Base-by-base conservation (phyloP, 2,888 invertebrate genomes). In the Cinara cedri region DNA sequence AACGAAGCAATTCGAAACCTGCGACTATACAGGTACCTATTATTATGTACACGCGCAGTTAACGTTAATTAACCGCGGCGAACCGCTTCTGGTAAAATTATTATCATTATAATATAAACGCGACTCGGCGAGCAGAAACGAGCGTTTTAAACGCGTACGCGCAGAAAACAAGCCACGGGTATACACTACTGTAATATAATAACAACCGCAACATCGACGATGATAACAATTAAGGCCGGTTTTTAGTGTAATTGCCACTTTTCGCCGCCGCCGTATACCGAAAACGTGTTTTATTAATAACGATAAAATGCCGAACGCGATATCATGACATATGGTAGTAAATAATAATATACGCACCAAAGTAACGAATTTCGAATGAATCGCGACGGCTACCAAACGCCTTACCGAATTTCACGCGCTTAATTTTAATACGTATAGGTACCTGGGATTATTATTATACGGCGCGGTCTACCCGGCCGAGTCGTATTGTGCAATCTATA, bases 221-320 rank as follows among this genome's bases (percentile, higher is more conserved):
- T 34, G 6, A 54, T 70, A 51, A 51, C n/a, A 34, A 34, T 34
- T n/a, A 34, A n/a, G n/a, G 51, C 49, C n/a, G 51, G 54, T 70
- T 54, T 54, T 70, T 34, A 70, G 54, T 9, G 44, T 70, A 19
- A 54, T 19, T 70, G 54, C n/a, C 13, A 54, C 49, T 66, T 70
- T 54, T 14, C 3, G 14, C 19, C 8, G 14, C 6, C 19, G 13
- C 26, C 26, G 10, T 16, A 51, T 26, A 34, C 68, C 34, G 14
- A 70, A 70, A 70, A 34, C 70, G 54, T 42, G 34, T 70, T 70
- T 70, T 70, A 13, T 54, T 26, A 57, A 8, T 57, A 60, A 26
- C n/a, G n/a, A n/a, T n/a, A 26, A 24, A 34, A 54, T 54, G 13
- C 34, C n/a, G 26, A n/a, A 68, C 51, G 49, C 3, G 34, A n/a